Percentiles rank a stretch among this genome's conserved stretches.
Conservation (phyloP, 2,888 invertebrate genomes). For the Brachyptera risi region DNA sequence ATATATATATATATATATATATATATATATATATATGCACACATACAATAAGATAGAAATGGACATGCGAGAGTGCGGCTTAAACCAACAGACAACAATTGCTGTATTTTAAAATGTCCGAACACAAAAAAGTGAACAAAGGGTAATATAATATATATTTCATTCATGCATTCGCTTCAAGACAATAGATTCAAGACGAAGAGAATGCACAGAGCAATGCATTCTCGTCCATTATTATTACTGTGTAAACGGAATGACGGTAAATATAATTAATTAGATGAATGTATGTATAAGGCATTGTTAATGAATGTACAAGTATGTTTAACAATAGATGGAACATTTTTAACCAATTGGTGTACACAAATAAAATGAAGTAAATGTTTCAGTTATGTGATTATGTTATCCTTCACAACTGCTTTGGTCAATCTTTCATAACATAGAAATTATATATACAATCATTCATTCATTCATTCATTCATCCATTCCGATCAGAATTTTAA, state of each 20-base stretch:
- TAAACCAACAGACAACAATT: slow-evolving; percentile 15
- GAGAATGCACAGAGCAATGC: background rate
- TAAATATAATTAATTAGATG: background rate
- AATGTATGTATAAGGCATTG: slow-evolving; percentile 1
- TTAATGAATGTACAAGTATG: slow-evolving; percentile 14
- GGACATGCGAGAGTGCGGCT: background rate
- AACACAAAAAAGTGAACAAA: slow-evolving; percentile 10
- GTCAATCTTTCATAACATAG: too few species aligned
- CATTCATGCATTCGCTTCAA: slow-evolving; percentile 18
- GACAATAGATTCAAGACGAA: background rate
- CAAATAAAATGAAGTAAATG: too few species aligned
- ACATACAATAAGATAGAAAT: slow-evolving; percentile 6
- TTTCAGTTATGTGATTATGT: too few species aligned
- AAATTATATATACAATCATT: too few species aligned
- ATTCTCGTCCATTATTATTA: background rate
- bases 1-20: too few species aligned
- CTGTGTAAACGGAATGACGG: background rate
- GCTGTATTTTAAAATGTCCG: slow-evolving; percentile 14
- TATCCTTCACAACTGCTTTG: too few species aligned
- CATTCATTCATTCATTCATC: too few species aligned
- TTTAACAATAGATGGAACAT: background rate
- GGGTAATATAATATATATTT: slow-evolving; percentile 9
- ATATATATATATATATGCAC: too few species aligned
- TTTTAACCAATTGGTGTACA: too few species aligned
- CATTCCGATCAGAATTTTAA: too few species aligned